These are phyloP conservation scores for Andricus quercusramuli DNA, from an alignment of 2,888 invertebrate species.

Conservation along the genomic window DNA sequence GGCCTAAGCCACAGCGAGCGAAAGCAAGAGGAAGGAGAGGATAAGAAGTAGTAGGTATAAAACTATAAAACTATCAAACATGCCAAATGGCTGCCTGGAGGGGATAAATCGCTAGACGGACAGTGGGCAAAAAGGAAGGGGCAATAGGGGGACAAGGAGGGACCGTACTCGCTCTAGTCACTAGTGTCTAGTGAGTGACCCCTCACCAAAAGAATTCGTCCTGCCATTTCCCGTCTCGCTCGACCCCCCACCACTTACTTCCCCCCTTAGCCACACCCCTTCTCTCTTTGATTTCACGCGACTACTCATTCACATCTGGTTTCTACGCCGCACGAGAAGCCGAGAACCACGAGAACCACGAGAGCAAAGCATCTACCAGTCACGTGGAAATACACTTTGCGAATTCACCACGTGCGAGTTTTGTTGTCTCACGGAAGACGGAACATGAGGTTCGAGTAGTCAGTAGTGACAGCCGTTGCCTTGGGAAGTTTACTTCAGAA, in stretches of 20 bases:
- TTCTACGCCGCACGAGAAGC: background rate
- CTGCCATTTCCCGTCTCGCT: background rate
- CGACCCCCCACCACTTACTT: background rate
- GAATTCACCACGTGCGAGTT: constrained; percentile 22
- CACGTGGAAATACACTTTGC: constrained; percentile 14
- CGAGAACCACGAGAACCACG: background rate
- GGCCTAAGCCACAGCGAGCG: background rate
- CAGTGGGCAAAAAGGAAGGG: background rate
- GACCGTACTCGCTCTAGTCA: background rate
- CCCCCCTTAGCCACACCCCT: background rate
- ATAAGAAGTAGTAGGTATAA: background rate
- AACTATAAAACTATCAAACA: background rate
- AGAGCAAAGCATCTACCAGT: background rate
- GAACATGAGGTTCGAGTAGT: background rate
- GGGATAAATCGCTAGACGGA: background rate
- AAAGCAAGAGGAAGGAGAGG: background rate
- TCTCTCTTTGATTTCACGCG: background rate
- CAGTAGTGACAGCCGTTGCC: background rate
- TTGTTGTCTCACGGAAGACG: background rate
- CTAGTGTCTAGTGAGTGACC: constrained; percentile 32
- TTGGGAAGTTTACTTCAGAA: background rate
- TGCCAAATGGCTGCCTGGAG: background rate
- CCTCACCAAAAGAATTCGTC: constrained; percentile 13
- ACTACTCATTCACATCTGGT: constrained; percentile 32
- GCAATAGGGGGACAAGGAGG: background rate